Evolutionary conservation across 2,888 invertebrate species (phyloP).

Genomic region (Podabrus alpinus): DNA sequence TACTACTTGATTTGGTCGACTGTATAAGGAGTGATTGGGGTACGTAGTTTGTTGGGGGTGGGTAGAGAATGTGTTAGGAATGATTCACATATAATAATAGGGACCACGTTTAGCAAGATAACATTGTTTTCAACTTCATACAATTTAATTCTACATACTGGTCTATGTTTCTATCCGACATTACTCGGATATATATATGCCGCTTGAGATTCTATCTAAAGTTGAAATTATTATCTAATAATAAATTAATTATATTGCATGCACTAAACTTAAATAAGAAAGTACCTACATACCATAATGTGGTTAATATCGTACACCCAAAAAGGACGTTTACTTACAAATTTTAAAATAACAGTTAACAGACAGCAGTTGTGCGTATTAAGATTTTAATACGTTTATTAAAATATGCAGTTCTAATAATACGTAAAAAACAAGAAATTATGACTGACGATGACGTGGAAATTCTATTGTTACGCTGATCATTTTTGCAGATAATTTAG

Average conservation of each 20-base stretch:
- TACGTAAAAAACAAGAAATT: too few relatives aligned
- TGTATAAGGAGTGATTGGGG: background rate
- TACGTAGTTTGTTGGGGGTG: slow-evolving; percentile 20
- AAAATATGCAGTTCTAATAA: too few relatives aligned
- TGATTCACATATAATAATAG: slow-evolving; percentile 30
- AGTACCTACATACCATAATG: background rate
- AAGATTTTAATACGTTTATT: too few relatives aligned
- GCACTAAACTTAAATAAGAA: background rate
- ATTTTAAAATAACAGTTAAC: background rate
- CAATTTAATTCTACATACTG: slow-evolving; percentile 9
- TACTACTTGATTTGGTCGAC: background rate
- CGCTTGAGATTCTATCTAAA: background rate
- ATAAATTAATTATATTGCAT: background rate
- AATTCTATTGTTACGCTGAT: background rate
- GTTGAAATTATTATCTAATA: background rate
- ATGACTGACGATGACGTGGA: background rate
- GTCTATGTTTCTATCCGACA: background rate
- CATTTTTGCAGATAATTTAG: background rate
- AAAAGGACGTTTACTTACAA: background rate
- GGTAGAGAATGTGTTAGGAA: slow-evolving; percentile 25
- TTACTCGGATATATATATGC: background rate
- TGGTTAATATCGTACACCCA: background rate
- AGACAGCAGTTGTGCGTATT: too few relatives aligned
- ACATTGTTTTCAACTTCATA: slow-evolving; percentile 26
- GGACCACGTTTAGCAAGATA: slow-evolving; percentile 23